Evolutionary conservation across 2,113 vertebrate genomes (phyloP), one percentile per base, ranked within the genome.

Genomic region (Numida meleagris): DNA sequence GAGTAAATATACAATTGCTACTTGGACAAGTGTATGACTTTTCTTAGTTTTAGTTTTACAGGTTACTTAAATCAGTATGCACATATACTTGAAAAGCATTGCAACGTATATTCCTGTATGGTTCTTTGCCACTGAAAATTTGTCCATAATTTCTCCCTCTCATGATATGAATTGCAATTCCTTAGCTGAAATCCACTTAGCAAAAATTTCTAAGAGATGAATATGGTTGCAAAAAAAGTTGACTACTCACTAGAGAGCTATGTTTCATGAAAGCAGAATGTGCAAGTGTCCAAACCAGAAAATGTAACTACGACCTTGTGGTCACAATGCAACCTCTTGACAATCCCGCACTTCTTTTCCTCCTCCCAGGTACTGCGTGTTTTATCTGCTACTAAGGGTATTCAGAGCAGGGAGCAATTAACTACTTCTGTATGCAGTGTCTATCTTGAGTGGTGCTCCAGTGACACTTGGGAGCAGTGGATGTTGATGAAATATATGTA

Each of bases 1-100:
- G 59, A 77, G 55, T 91, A 95, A 95, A 93, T 72, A 91, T 55
- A 53, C 27, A 82, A 45, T 53, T 94, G 14, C 63, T 82, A 4
- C n/a, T 88, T 73, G 46, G 34, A 53, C 48, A 93, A 20, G 15
- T 55, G 25, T 58, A 53, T 53, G 24, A 57, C 48, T 66, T 82
- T 34, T 93, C 63, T 92, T 85, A 73, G 31, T 70, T 38, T 90
- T 83, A 78, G 48, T 63, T 76, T 36, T 21, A 84, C 27, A 79
- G 31, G 40, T 84, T 90, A 16, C 34, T 82, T 90, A 79, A 86
- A 77, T 94, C 57, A 84, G 36, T 21, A 86, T 5, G 87, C 33
- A 6, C 42, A 15, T 72, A 16, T 16, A 68, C 45, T 87, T 89
- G 23, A 79, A 92, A 94, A 91, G 50, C 11, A 42, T 12, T 73